Base-by-base conservation (phyloP, 1,140 invertebrate species). In the Aphelinus certus region DNA sequence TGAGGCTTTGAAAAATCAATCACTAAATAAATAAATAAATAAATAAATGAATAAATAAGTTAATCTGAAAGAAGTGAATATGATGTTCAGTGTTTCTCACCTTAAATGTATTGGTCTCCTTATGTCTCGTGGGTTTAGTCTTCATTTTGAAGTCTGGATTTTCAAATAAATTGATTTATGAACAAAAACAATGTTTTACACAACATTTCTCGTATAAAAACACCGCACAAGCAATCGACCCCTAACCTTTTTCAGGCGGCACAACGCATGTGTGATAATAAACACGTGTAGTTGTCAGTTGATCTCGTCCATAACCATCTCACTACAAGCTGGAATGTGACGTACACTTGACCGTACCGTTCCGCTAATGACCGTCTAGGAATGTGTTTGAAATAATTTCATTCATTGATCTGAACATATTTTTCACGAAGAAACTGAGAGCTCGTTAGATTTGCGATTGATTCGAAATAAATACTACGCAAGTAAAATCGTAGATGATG, bases 61-160 rank as follows among this genome's bases (percentile, higher is more conserved):
- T 26, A 26, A 26, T 26, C 26, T 26, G 26, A 26, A 26, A 26
- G 26, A 26, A 26, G 26, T 26, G 26, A 26, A 26, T 26, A 26
- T 26, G 26, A 26, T 26, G 26, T 26, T 26, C 26, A 26, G 26
- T 26, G 26, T 26, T 57, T 63, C 84, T 88, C 91, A 95, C 94
- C 87, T 92, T 92, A 88, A 95, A 96, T 7, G 93, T 94, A 82
- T 96, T 96, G 3, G 90, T 89, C 75, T 92, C 89, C 88, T 95
- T 95, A 78, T 95, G 94, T 77, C 93, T 92, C 49, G 89, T 88
- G 48, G 93, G 92, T 90, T 93, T 94, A 80, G 90, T 92, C 82
- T 94, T 94, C 94, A 94, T 94, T 76, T 82, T 90, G 76, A 42
- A 53, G 60, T 46, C 55, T 61, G 47, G 7, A 51, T 42, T 70